These are phyloP conservation scores for Acanthosepion lycidas DNA, from an alignment of 2,888 invertebrate species.

Conservation along the genomic window DNA sequence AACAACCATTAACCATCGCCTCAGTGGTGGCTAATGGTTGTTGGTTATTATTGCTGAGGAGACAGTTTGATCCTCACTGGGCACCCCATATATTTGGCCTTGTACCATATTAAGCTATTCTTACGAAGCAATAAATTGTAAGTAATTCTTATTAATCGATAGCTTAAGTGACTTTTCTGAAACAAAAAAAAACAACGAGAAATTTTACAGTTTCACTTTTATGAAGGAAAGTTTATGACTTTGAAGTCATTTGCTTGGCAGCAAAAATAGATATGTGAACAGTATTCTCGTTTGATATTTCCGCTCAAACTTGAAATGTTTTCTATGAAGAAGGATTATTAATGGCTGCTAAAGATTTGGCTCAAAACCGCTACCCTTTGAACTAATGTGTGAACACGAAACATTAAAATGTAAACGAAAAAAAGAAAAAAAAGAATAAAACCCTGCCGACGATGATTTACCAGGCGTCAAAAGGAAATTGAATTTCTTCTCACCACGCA, in stretches of 20 bases:
- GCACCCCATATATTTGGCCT: too few relatives aligned
- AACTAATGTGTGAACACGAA: not conserved
- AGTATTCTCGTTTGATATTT: not conserved
- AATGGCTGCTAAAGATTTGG: not conserved
- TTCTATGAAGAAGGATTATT: not conserved
- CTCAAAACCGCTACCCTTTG: not conserved
- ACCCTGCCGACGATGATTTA: not conserved
- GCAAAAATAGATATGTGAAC: not conserved
- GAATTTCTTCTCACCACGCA: not conserved
- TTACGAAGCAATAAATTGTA: not conserved
- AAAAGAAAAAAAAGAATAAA: not conserved
- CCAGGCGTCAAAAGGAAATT: not conserved
- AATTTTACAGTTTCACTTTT: not conserved
- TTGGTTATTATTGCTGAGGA: too few relatives aligned
- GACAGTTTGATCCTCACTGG: too few relatives aligned
- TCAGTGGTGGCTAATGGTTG: too few relatives aligned
- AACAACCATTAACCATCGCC: too few relatives aligned
- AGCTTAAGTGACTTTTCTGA: not conserved
- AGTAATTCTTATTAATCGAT: not conserved
- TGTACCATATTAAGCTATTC: too few relatives aligned
- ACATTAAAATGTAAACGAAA: not conserved
- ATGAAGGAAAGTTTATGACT: not conserved
- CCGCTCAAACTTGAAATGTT: not conserved
- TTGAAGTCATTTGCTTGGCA: not conserved
- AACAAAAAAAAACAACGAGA: not conserved